phyloP scores from a whole-genome alignment of 2,113 vertebrate genomes.

The Serranochromis macrocephalus region DNA sequence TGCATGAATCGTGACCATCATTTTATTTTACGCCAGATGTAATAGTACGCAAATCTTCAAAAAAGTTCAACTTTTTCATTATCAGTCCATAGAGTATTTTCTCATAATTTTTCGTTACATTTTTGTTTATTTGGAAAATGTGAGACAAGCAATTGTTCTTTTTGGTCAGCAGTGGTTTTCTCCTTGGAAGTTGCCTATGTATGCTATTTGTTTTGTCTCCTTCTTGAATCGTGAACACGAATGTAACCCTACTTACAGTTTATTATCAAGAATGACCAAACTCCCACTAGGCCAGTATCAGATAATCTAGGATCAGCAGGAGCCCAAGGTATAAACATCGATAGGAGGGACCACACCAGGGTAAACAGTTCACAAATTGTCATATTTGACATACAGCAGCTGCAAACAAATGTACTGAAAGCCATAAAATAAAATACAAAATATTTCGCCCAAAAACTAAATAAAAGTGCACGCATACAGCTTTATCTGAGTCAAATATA shows the following conservation, averaged over 20 bases:
- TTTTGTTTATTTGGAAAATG: neutral
- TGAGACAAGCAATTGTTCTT: neutral
- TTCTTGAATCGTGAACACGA: neutral
- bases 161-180: neutral
- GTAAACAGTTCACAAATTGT: neutral
- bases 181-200: neutral
- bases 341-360: neutral
- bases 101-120: neutral
- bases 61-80: neutral
- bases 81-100: neutral
- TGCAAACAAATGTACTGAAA: neutral
- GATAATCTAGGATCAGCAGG: neutral
- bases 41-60: neutral
- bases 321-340: neutral
- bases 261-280: neutral
- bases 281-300: neutral
- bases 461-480: neutral
- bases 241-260: neutral
- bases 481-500: neutral
- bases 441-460: neutral
- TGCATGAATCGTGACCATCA: neutral
- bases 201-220: neutral
- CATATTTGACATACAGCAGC: neutral
- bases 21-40: neutral
- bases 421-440: neutral